Evolutionary conservation across 2,797 vertebrate genomes (phyloP).

Genomic region (Channallabes apus): DNA sequence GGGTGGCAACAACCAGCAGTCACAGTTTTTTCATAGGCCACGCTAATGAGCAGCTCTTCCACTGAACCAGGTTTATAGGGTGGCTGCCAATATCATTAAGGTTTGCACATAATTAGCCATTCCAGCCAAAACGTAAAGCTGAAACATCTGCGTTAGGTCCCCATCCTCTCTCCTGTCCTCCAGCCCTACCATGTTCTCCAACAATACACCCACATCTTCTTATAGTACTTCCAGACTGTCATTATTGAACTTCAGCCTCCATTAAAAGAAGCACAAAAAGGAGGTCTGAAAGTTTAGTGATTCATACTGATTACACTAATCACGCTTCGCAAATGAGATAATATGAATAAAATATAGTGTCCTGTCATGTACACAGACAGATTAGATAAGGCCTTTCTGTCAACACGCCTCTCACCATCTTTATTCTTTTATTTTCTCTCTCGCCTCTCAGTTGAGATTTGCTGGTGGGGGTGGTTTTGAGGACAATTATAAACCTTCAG

Average conservation of each 20-base stretch:
- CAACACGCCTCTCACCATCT: constrained; percentile 37
- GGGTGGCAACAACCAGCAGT: constrained; percentile 33
- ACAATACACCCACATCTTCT: constrained; percentile 50
- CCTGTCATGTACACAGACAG: constrained; percentile 40
- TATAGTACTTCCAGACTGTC: constrained; percentile 39
- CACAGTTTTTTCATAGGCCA: constrained; percentile 56
- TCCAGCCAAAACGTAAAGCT: constrained; percentile 77
- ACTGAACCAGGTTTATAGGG: constrained; percentile 77
- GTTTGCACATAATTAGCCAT: constrained; percentile 75
- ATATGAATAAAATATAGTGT: constrained; percentile 22
- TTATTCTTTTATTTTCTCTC: constrained; percentile 36
- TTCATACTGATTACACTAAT: constrained; percentile 38
- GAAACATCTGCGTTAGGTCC: constrained; percentile 76
- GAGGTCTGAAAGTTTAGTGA: neutral
- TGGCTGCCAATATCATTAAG: constrained; percentile 79
- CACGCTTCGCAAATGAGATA: constrained; percentile 35
- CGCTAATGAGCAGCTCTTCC: constrained; percentile 76
- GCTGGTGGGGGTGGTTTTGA: constrained; percentile 55
- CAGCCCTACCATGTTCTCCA: constrained; percentile 50
- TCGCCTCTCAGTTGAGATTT: constrained; percentile 60
- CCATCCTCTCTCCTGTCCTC: constrained; percentile 55
- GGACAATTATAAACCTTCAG: constrained; percentile 67
- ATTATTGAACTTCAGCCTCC: neutral
- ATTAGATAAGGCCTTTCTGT: constrained; percentile 37
- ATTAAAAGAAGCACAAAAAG: constrained; percentile 8